A percentile compares a stretch with the other conserved stretches of the same genome.
Evolutionary conservation across 2,888 invertebrate genomes (phyloP).

Genomic region (Steinernema hermaphroditum): DNA sequence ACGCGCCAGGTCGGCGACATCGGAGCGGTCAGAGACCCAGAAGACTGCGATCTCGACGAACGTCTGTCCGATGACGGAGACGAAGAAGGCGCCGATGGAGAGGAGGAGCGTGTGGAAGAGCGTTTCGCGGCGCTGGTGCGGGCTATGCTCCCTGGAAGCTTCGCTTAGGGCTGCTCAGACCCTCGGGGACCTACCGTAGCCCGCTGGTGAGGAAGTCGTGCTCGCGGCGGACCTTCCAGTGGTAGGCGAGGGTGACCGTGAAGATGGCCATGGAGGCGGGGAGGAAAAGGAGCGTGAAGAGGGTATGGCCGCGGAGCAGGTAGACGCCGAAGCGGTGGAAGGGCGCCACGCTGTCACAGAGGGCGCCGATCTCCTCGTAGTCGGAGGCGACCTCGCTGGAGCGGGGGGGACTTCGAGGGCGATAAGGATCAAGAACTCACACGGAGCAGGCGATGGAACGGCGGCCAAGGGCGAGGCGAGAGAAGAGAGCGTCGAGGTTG

Average conservation of each 20-base stretch:
- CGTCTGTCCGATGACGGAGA: constrained; percentile 61
- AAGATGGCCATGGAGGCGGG: constrained; percentile 60
- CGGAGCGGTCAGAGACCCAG: constrained; percentile 61
- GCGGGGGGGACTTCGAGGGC: too few relatives aligned
- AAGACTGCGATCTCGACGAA: constrained; percentile 65
- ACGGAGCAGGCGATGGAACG: constrained; percentile 29
- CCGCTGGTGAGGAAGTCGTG: constrained; percentile 51
- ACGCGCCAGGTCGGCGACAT: constrained; percentile 45
- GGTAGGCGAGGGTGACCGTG: constrained; percentile 59
- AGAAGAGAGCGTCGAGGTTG: constrained; percentile 40
- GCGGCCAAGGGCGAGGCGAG: background rate
- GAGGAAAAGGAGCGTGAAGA: constrained; percentile 62
- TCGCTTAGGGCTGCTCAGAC: background rate
- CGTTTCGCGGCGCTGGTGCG: constrained; percentile 61
- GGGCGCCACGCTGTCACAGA: constrained; percentile 59
- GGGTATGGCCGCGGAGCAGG: constrained; percentile 57
- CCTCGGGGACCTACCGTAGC: constrained; percentile 17
- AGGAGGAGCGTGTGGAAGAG: constrained; percentile 63
- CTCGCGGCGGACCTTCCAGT: constrained; percentile 56
- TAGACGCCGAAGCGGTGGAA: constrained; percentile 61
- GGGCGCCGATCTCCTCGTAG: constrained; percentile 56
- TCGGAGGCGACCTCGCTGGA: constrained; percentile 50
- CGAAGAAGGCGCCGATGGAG: constrained; percentile 59
- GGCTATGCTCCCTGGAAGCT: constrained; percentile 59
- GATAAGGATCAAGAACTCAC: constrained; percentile 20